phyloP scores from a whole-genome alignment of 1,140 invertebrate genomes.

The Pinna nobilis region DNA sequence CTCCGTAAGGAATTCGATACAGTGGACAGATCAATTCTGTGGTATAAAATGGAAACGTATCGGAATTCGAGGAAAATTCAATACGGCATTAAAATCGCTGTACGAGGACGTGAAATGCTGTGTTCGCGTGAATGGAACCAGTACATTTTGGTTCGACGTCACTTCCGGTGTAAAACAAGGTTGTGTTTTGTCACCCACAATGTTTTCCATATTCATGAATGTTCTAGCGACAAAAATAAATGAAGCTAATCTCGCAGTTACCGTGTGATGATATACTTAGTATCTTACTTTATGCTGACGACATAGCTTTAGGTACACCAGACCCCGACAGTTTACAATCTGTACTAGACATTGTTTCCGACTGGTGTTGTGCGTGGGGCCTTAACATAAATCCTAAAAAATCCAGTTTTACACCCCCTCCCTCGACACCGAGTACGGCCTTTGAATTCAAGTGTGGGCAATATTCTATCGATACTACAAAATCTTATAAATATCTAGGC shows the following conservation, averaged over 20 bases:
- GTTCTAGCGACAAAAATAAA: too few species aligned
- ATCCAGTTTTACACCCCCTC: conserved; percentile 15
- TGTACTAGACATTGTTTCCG: too few species aligned
- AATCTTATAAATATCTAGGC: conserved; percentile 21
- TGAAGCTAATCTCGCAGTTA: not conserved
- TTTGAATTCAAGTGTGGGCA: not conserved
- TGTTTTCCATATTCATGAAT: conserved; percentile 24
- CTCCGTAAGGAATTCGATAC: conserved; percentile 27
- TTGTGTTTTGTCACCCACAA: too few species aligned
- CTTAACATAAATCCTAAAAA: conserved; percentile 16
- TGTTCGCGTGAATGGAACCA: not conserved
- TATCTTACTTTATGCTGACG: too few species aligned
- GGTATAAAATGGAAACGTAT: conserved; percentile 19
- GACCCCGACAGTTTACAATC: too few species aligned
- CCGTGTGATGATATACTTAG: not conserved
- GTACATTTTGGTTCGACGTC: conserved; percentile 28
- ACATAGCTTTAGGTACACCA: too few species aligned
- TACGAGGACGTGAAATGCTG: conserved; percentile 4
- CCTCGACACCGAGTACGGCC: not conserved
- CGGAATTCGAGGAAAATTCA: conserved; percentile 14
- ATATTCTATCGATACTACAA: not conserved
- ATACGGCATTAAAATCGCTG: conserved; percentile 16
- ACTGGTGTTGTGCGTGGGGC: conserved; percentile 10
- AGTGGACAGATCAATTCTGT: not conserved
- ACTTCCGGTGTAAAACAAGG: too few species aligned